Evolutionary conservation across 2,797 vertebrate genomes (phyloP), one percentile per base, ranked within the genome.

Genomic region (Cuculus canorus): DNA sequence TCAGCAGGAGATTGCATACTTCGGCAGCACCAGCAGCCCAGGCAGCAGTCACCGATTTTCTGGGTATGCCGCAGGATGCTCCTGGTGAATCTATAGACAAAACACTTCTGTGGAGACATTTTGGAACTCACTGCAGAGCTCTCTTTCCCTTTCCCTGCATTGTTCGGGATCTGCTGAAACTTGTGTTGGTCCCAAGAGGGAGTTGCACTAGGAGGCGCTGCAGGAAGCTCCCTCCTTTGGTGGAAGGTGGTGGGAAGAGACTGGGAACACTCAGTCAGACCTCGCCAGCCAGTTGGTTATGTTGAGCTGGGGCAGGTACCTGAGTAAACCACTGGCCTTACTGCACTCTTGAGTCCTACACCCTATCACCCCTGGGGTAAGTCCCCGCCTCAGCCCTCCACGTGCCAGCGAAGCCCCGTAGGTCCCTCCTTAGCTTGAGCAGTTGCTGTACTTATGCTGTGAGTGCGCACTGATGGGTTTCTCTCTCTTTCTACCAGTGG

Each of bases 401-500:
- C 1, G 1, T 0, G 0, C 7, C 24, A 6, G 13, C 25, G 61
- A 28, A 90, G 57, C 24, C 60, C 45, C 12, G 2, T 2, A 11
- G 13, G 28, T 17, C 23, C 11, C 59, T 79, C 39, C 66, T 21
- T 41, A 32, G 35, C 52, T 57, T 0, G 0, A 7, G 43, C 0
- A 4, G 47, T 45, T 77, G 60, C 54, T 10, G 0, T 39, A 2
- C 14, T 48, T 28, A 5, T 57, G 61, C 23, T 2, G 0, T 9
- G 54, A 35, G 33, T 72, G 28, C 16, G 4, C 2, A 0, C 22
- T 95, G 76, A 92, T 66, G 63, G 30, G 12, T 59, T 86, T 73
- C 59, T 91, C 28, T 96, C 60, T 96, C 65, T 61, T 86, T 41
- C 96, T 77, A 91, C 50, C 98, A 99, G 99, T 99, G 92, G 99